Base-by-base conservation (phyloP, 2,888 invertebrate species). In the Drosophila subsilvestris region DNA sequence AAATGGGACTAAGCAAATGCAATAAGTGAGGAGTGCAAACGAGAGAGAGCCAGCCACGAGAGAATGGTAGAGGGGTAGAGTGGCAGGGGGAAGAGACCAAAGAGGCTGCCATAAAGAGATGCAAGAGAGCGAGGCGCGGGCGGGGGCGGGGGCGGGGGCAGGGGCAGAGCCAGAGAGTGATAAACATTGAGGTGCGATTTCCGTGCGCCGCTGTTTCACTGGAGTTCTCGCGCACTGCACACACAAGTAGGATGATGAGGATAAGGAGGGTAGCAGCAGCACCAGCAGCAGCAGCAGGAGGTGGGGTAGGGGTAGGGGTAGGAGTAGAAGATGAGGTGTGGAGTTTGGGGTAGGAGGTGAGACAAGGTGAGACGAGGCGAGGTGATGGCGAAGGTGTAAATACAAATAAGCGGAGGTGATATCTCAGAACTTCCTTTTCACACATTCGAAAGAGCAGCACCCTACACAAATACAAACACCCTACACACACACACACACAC, bases 371-470 rank as follows among this genome's bases (percentile, higher is more conserved):
- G 75, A 63, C 37, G 75, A 69, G 70, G 37, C 72, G 63, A 60
- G 62, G 60, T 76, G 76, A 69, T 65, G 74, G 80, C 75, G 72
- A 76, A 80, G 76, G 76, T 76, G 76, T 76, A 83, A 83, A 86
- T 88, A 86, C 85, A 86, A 86, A 86, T 86, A 86, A 88, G 88
- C 84, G 84, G 84, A 86, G 88, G 88, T 86, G 88, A 86, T 88
- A 88, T 86, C 86, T 80, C 79, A 85, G 86, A 88, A 86, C 85
- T 86, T 86, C 85, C 88, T 86, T 88, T 86, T 86, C 85, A 86
- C 88, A 86, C 88, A 86, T 86, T 80, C 73, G 42, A 58, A 50
- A 60, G 66, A 43, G 10, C 27, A 32, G 57, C 75, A 87, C 74
- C 78, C 83, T 87, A 79, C 87, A 74, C 85, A 84, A 85, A 86